A percentile compares a stretch with the other conserved stretches of the same genome.
Evolutionary conservation across 2,888 invertebrate species (phyloP).

Genomic region (Philaethria dido): DNA sequence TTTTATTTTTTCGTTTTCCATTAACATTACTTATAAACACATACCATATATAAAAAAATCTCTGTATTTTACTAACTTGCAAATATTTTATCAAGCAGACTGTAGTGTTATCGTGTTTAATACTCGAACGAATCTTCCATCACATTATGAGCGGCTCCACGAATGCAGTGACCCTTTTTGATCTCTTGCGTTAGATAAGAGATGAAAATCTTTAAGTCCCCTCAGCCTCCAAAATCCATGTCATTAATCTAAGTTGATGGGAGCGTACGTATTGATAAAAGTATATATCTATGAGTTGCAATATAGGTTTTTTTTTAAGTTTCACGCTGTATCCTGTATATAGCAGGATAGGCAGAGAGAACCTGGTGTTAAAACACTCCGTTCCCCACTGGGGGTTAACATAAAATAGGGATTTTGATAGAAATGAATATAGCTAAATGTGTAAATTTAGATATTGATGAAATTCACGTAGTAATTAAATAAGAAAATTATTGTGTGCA

Average conservation of each 20-base stretch:
- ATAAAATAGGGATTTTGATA: too few relatives aligned
- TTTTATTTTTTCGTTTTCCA: too few relatives aligned
- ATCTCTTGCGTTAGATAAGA: conserved; percentile 31
- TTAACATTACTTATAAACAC: too few relatives aligned
- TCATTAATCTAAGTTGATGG: conserved; percentile 26
- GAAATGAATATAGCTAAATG: too few relatives aligned
- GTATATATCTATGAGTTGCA: not conserved
- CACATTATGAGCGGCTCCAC: conserved; percentile 11
- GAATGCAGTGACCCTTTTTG: conserved; percentile 26
- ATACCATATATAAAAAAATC: too few relatives aligned
- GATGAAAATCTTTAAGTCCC: conserved; percentile 25
- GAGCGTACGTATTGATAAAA: conserved; percentile 12
- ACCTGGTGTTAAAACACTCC: not conserved
- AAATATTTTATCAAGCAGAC: not conserved
- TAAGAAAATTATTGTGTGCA: too few relatives aligned
- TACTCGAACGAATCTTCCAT: conserved; percentile 11
- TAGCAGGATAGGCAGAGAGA: not conserved
- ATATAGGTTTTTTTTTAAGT: not conserved
- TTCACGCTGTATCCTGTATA: not conserved
- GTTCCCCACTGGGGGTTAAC: too few relatives aligned
- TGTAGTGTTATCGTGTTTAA: conserved; percentile 11
- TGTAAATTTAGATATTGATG: too few relatives aligned
- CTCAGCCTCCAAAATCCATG: conserved; percentile 26
- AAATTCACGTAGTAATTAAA: too few relatives aligned
- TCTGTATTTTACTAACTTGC: not conserved